Conservation (phyloP, 2,797 vertebrate genomes). For the Sebastes kiyomatsui region DNA sequence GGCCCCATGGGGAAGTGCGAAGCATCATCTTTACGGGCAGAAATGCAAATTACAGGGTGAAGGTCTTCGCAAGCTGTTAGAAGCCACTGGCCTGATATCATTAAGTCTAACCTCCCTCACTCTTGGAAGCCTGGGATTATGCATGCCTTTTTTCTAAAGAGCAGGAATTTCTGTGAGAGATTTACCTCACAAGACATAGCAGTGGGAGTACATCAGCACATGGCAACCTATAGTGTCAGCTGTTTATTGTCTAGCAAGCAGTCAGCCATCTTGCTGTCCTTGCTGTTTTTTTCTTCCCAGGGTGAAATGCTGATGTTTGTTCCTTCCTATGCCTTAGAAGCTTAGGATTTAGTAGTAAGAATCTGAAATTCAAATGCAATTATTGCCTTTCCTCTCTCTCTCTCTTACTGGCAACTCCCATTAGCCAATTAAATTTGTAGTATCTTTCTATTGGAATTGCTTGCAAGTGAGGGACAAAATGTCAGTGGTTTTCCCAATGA, state of each 20-base stretch:
- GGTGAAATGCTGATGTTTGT: slow-evolving; percentile 80
- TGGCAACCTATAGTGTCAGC: slow-evolving; percentile 75
- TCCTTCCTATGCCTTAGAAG: slow-evolving; percentile 60
- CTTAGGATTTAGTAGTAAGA: slow-evolving; percentile 55
- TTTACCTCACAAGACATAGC: slow-evolving; percentile 59
- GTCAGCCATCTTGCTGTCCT: slow-evolving; percentile 78
- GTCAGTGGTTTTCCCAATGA: slow-evolving; percentile 52
- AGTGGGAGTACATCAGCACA: slow-evolving; percentile 58
- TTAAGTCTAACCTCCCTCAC: slow-evolving; percentile 55
- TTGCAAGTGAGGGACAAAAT: slow-evolving; percentile 40
- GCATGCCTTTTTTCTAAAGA: slow-evolving; percentile 45
- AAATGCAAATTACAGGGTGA: slow-evolving; percentile 62
- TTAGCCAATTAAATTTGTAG: slow-evolving; percentile 56
- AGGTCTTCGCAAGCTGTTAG: slow-evolving; percentile 50
- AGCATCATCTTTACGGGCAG: slow-evolving; percentile 31
- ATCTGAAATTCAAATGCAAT: slow-evolving; percentile 77
- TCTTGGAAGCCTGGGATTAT: slow-evolving; percentile 44
- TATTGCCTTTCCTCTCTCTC: slow-evolving; percentile 52
- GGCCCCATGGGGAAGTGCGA: slow-evolving; percentile 25
- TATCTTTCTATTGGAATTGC: slow-evolving; percentile 58
- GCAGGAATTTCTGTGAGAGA: slow-evolving; percentile 43
- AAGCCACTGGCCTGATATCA: slow-evolving; percentile 54
- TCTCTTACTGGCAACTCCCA: slow-evolving; percentile 46
- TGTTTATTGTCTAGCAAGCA: slow-evolving; percentile 72
- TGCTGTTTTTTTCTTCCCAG: slow-evolving; percentile 64